Conservation (phyloP, 53 echinoderm and acorn worm genomes). For the Patiria pectinifera region DNA sequence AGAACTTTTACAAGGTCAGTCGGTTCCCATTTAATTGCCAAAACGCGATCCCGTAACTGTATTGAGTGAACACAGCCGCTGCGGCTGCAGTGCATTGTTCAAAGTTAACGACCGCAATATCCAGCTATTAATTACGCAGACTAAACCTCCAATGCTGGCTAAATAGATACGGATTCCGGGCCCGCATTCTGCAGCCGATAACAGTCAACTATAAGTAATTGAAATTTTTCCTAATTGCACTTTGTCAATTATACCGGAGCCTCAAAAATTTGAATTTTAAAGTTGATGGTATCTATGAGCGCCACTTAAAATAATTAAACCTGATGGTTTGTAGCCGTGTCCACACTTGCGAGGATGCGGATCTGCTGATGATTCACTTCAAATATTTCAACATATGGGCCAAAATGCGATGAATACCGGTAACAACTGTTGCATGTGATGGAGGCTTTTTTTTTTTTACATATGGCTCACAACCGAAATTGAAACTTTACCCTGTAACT, state of each 20-base stretch:
- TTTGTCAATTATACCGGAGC: neutral
- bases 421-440: too few species aligned
- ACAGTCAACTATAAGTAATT: neutral
- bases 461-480: too few species aligned
- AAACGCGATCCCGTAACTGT: neutral
- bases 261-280: too few species aligned
- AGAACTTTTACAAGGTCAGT: neutral
- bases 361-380: too few species aligned
- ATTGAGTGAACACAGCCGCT: neutral
- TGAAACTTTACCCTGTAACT: too few species aligned
- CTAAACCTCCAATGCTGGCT: neutral
- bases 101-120: slow-evolving; percentile 5
- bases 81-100: neutral
- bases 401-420: too few species aligned
- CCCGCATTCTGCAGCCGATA: neutral
- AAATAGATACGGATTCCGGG: neutral
- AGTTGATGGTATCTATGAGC: too few species aligned
- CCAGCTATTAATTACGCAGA: slow-evolving; percentile 8
- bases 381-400: too few species aligned
- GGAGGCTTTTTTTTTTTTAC: too few species aligned
- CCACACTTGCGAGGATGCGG: too few species aligned
- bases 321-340: too few species aligned
- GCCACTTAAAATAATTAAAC: too few species aligned
- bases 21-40: neutral
- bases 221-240: neutral